These are phyloP conservation scores for Actias luna DNA, from an alignment of 2,888 invertebrate genomes.

Conservation along the genomic window DNA sequence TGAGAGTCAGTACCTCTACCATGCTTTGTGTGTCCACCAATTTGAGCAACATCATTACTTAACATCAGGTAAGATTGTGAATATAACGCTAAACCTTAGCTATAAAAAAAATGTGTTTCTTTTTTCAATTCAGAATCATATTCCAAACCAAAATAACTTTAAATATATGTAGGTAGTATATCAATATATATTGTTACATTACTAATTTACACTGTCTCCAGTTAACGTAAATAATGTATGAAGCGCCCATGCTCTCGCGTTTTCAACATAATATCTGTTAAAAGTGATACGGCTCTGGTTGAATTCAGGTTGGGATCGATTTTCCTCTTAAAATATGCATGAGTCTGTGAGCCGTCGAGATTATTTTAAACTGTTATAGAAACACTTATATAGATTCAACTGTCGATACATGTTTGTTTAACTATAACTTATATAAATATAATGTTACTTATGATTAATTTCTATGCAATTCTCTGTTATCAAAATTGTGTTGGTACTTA, in stretches of 20 bases:
- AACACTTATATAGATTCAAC: constrained; percentile 20
- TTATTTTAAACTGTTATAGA: constrained; percentile 44
- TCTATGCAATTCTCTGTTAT: too few species aligned
- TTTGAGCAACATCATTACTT: too few species aligned
- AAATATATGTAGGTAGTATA: too few species aligned
- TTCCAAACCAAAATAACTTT: too few species aligned
- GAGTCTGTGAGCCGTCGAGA: constrained; percentile 38
- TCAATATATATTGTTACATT: background rate
- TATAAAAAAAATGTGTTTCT: too few species aligned
- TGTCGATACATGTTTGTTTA: constrained; percentile 2
- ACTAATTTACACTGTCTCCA: constrained; percentile 26
- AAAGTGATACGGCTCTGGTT: constrained; percentile 36
- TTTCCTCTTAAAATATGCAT: constrained; percentile 52
- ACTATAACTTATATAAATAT: constrained; percentile 1
- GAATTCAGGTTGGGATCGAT: constrained; percentile 38
- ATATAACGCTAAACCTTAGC: too few species aligned
- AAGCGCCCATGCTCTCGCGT: constrained; percentile 30
- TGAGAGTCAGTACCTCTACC: too few species aligned
- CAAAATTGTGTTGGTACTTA: too few species aligned
- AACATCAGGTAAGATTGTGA: too few species aligned
- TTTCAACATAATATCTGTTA: constrained; percentile 41
- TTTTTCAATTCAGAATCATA: too few species aligned
- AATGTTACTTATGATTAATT: too few species aligned
- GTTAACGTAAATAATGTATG: constrained; percentile 32
- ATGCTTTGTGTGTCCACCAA: too few species aligned